Base-by-base conservation (phyloP, 1,140 invertebrate species). In the Anoplolepis gracilipes region DNA sequence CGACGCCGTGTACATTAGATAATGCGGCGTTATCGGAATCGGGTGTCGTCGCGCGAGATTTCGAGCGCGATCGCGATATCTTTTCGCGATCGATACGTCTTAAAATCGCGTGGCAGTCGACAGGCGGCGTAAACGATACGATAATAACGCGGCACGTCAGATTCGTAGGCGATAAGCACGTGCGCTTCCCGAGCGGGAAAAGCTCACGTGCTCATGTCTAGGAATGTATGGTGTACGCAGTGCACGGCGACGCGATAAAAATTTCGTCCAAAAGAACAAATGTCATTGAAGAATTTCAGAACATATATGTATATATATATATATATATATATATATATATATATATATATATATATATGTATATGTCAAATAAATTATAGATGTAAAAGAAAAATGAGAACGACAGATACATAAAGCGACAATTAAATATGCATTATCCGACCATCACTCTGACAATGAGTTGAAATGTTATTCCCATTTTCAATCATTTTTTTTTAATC, bases 21-120 rank as follows among this genome's bases (percentile, higher is more conserved):
- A 76, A 84, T 59, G n/a, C 42, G 7, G 13, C 42, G 67, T 42
- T 72, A 81, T 81, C 78, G 7, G 3, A 4, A 16, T 19, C 42
- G 13, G 16, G 36, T 73, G 42, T 33, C 65, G 28, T 55, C 25
- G 16, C 13, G 46, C 5, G 67, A 72, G 53, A 82, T 82, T 36
- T 72, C 39, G 59, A 33, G 28, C 53, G 67, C 28, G 28, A 46
- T 72, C 53, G 67, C 28, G 28, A 46, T 72, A 61, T 28, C 36
- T 72, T 42, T 72, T 72, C 16, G 13, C 49, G 77, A 82, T 82
- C 78, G 78, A 82, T 82, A 82, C 13, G 53, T 73, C 67, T n/a
- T 33, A 33, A 82, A 73, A 72, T 82, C 55, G 33, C 67, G 25
- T 82, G 67, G 36, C 53, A 16, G 64, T 36, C 19, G 77, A 46